A percentile compares a stretch with the other conserved stretches of the same genome.
Evolutionary conservation across 2,888 invertebrate genomes (phyloP).

Genomic region (Phalera bucephala): DNA sequence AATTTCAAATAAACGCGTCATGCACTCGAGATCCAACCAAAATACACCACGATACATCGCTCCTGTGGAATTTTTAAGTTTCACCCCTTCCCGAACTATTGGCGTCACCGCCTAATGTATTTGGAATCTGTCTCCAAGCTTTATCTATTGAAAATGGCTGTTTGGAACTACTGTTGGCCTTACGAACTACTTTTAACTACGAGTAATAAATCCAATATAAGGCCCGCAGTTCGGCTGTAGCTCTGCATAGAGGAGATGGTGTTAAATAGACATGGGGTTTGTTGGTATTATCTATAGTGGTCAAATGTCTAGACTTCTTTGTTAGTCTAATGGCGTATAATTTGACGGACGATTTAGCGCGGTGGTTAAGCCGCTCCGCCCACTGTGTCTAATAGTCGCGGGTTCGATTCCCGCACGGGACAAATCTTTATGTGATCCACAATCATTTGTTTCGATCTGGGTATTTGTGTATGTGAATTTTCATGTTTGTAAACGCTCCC

Average conservation of each 20-base stretch:
- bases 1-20: conserved; percentile 68
- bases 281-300: no score
- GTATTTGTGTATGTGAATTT: no score
- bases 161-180: conserved; percentile 76
- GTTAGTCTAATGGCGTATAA: no score
- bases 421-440: no score
- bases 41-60: conserved; percentile 49
- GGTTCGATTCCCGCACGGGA: no score
- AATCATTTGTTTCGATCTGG: no score
- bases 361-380: no score
- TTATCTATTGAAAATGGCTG: conserved; percentile 80
- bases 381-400: no score
- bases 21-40: conserved; percentile 56
- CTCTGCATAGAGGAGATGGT: conserved; percentile 60
- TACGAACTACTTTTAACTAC: conserved; percentile 78
- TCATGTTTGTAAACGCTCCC: no score
- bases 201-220: conserved; percentile 76
- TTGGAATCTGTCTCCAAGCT: conserved; percentile 78
- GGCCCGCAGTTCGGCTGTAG: conserved; percentile 57
- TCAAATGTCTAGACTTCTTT: no score
- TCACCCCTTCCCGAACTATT: conserved; percentile 42
- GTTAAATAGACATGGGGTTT: conserved; percentile 30
- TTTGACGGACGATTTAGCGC: no score
- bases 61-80: conserved; percentile 76
- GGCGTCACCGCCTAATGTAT: conserved; percentile 73